Base-by-base conservation (phyloP, 2,113 vertebrate genomes). In the Microcebus jonahi region DNA sequence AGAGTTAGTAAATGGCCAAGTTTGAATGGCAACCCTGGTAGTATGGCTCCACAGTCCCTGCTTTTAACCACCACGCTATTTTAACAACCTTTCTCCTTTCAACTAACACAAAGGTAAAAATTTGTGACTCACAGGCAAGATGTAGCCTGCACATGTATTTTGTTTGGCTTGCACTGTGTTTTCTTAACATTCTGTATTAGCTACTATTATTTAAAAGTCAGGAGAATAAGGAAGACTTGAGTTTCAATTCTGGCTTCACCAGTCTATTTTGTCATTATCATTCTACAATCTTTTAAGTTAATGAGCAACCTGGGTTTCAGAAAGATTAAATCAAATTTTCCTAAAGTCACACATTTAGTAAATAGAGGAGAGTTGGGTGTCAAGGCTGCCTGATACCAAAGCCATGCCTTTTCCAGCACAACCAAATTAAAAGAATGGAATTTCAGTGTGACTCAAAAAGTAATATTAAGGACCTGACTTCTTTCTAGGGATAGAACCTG, bases 21-120 rank as follows among this genome's bases (percentile, higher is more conserved):
- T 25, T 67, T 93, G 65, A 45, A 45, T 90, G n/a, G 61, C 14
- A 97, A 59, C 20, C 42, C 15, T 93, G 55, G 11, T 15, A 82
- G 7, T 50, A 13, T 81, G 25, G 6, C 17, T 59, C 53, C 8
- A 84, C 3, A 67, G 48, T 59, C 63, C 55, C 42, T 67, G 48
- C 45, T 85, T 4, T 97, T 90, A 93, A 77, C 57, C 12, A 67
- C 48, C 39, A 77, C 36, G 48, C 17, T 82, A 15, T 70, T 25
- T 57, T 92, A 91, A 84, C 57, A 88, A 20, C 77, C 10, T 79
- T 12, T 36, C 76, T 96, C 25, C 39, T 96, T 34, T 97, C 48
- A 77, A 36, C n/a, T 87, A 94, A 89, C 18, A 88, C 84, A 94
- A 61, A 97, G 65, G 81, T 65, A 42, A 90, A 95, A 88, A 75